A percentile compares a stretch with the other conserved stretches of the same genome.
Evolutionary conservation across 2,888 invertebrate species (phyloP).

Genomic region (Acanthosoma haemorrhoidale): DNA sequence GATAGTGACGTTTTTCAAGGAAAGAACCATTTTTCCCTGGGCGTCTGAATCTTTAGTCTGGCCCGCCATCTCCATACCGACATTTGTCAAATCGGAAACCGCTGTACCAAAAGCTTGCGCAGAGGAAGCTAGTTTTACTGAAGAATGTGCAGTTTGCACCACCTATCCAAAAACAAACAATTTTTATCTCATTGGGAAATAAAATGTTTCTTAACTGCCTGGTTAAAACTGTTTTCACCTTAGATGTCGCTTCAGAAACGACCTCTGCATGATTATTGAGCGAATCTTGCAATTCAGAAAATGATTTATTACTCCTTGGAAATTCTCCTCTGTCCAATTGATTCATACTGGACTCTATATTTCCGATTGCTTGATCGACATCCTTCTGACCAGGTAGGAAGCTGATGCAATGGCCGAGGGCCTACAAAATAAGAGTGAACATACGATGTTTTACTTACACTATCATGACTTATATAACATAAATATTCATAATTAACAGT

Average conservation of each 20-base stretch:
- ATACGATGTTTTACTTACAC: too few relatives aligned
- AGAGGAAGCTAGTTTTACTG: slow-evolving; percentile 58
- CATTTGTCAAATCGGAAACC: slow-evolving; percentile 69
- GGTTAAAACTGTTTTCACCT: neutral
- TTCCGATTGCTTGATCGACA: slow-evolving; percentile 83
- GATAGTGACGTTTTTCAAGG: slow-evolving; percentile 80
- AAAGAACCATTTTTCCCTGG: slow-evolving; percentile 75
- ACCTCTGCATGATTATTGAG: slow-evolving; percentile 77
- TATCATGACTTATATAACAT: too few relatives aligned
- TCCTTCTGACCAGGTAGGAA: slow-evolving; percentile 90
- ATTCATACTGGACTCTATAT: slow-evolving; percentile 60
- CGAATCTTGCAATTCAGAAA: slow-evolving; percentile 77
- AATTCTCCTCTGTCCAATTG: slow-evolving; percentile 49
- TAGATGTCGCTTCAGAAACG: slow-evolving; percentile 64
- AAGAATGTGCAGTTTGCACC: slow-evolving; percentile 42
- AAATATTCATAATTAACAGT: too few relatives aligned
- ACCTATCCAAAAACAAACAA: slow-evolving; percentile 18
- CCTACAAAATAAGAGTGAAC: slow-evolving; percentile 48
- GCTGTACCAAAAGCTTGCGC: slow-evolving; percentile 73
- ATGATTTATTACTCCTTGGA: slow-evolving; percentile 66
- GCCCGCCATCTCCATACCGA: slow-evolving; percentile 79
- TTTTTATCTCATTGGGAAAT: neutral
- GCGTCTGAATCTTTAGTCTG: slow-evolving; percentile 70
- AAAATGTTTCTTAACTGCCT: neutral
- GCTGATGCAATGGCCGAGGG: slow-evolving; percentile 66